Percentiles rank a stretch among this genome's conserved stretches.
phyloP scores from a whole-genome alignment of 2,888 invertebrate species.

The Gonocerus acuteangulatus region DNA sequence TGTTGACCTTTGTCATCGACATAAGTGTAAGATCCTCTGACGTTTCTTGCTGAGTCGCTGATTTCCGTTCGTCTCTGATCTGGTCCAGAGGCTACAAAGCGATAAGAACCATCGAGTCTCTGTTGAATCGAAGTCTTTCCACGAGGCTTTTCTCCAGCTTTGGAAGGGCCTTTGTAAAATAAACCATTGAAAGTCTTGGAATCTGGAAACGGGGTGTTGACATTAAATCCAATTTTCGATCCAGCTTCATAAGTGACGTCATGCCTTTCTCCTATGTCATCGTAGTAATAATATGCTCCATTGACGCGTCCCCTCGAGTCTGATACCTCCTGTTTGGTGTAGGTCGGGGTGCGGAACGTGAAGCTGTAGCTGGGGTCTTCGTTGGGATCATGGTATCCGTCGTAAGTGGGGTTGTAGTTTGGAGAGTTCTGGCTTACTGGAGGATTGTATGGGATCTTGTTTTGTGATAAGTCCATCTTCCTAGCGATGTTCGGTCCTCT shows the following conservation, averaged over 20 bases:
- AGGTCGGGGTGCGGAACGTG: slow-evolving; percentile 58
- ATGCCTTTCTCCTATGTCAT: slow-evolving; percentile 67
- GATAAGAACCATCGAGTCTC: slow-evolving; percentile 64
- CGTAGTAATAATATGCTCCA: slow-evolving; percentile 61
- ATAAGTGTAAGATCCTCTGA: slow-evolving; percentile 68
- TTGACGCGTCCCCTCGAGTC: slow-evolving; percentile 55
- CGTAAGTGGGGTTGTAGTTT: slow-evolving; percentile 51
- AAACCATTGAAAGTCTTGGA: slow-evolving; percentile 46
- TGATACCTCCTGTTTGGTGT: slow-evolving; percentile 59
- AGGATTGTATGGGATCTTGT: slow-evolving; percentile 40
- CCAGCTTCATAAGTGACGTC: slow-evolving; percentile 70
- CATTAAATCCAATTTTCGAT: slow-evolving; percentile 66
- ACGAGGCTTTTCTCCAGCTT: slow-evolving; percentile 46
- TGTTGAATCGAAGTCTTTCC: slow-evolving; percentile 65
- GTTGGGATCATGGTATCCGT: slow-evolving; percentile 65
- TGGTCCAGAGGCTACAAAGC: slow-evolving; percentile 66
- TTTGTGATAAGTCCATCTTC: slow-evolving; percentile 57
- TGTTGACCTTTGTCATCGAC: slow-evolving; percentile 70
- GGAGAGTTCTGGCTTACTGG: slow-evolving; percentile 40
- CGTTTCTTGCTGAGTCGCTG: slow-evolving; percentile 62
- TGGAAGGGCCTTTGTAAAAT: slow-evolving; percentile 57
- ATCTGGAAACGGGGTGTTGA: slow-evolving; percentile 60
- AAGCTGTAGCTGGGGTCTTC: slow-evolving; percentile 70
- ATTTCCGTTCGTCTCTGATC: slow-evolving; percentile 68
- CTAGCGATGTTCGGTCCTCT: slow-evolving; percentile 66